These are phyloP conservation scores for Romanogobio albipinnatus DNA, from an alignment of 2,113 vertebrate genomes.

Conservation along the genomic window DNA sequence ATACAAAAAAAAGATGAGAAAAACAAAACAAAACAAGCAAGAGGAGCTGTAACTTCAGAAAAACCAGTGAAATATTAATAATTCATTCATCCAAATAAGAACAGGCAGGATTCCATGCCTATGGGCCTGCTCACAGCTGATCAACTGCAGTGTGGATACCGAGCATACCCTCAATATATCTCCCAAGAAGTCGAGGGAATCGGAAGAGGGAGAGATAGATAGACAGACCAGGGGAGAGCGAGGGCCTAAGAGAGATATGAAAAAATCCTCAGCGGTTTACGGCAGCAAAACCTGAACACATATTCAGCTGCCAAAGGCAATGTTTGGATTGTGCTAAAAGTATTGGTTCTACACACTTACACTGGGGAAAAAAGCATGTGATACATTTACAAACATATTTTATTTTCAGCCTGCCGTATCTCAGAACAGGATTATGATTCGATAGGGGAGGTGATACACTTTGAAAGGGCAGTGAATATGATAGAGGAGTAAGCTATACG, in stretches of 20 bases:
- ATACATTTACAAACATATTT: conserved; percentile 49
- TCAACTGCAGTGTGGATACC: conserved; percentile 66
- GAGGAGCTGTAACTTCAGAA: conserved; percentile 52
- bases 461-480: conserved; percentile 53
- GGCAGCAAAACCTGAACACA: conserved; percentile 64
- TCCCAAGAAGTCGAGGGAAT: conserved; percentile 51
- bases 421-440: conserved; percentile 47
- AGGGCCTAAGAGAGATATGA: conserved; percentile 24
- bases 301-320: conserved; percentile 58
- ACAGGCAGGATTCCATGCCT: conserved; percentile 60
- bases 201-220: conserved; percentile 11
- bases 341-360: conserved; percentile 64
- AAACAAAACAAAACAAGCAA: conserved; percentile 23
- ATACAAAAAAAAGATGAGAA: conserved; percentile 40
- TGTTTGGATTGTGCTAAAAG: conserved; percentile 62
- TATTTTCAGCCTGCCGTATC: conserved; percentile 43
- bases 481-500: conserved; percentile 45
- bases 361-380: conserved; percentile 34
- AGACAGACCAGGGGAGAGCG: conserved; percentile 28
- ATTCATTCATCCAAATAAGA: conserved; percentile 73
- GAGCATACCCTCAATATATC: conserved; percentile 62
- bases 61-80: conserved; percentile 70
- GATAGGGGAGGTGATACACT: conserved; percentile 44
- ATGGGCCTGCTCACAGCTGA: conserved; percentile 60
- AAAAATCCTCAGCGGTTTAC: conserved; percentile 48